Conservation (phyloP, 1,140 invertebrate genomes). For the Pogonomyrmex barbatus region DNA sequence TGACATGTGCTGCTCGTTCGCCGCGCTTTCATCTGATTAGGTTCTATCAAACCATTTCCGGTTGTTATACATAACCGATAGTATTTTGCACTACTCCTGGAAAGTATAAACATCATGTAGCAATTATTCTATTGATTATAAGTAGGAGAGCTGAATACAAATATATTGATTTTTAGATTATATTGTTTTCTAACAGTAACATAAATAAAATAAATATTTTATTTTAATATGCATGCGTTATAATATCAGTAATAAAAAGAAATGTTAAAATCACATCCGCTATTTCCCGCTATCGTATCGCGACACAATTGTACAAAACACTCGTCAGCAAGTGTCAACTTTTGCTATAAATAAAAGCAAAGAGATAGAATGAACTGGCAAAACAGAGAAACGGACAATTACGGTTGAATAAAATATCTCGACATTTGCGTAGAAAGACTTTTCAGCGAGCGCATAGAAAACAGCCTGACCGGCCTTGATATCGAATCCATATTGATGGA, state of each 20-base stretch:
- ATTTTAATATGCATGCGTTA: background rate
- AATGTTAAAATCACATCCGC: background rate
- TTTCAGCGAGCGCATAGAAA: conserved; percentile 53
- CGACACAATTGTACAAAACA: background rate
- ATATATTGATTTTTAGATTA: background rate
- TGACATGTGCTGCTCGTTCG: conserved; percentile 59
- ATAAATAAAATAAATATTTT: conserved; percentile 4
- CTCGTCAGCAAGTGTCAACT: conserved; percentile 25
- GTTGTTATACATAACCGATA: background rate
- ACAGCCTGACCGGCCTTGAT: conserved; percentile 70
- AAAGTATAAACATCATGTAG: conserved; percentile 34
- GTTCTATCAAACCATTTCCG: conserved; percentile 69
- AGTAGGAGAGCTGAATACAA: background rate
- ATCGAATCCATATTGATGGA: conserved; percentile 76
- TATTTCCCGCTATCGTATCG: background rate
- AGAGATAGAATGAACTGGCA: background rate
- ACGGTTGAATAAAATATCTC: conserved; percentile 55
- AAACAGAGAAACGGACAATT: conserved; percentile 42
- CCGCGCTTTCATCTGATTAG: conserved; percentile 71
- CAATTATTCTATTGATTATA: conserved; percentile 23
- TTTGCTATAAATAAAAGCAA: conserved; percentile 38
- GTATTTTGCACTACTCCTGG: conserved; percentile 23
- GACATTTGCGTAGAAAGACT: conserved; percentile 62
- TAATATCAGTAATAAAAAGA: background rate
- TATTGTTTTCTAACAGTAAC: background rate